Percentiles rank a stretch among this genome's conserved stretches.
phyloP scores from a whole-genome alignment of 37 sponge, comb jelly and placozoan species.

The Ianthella basta region DNA sequence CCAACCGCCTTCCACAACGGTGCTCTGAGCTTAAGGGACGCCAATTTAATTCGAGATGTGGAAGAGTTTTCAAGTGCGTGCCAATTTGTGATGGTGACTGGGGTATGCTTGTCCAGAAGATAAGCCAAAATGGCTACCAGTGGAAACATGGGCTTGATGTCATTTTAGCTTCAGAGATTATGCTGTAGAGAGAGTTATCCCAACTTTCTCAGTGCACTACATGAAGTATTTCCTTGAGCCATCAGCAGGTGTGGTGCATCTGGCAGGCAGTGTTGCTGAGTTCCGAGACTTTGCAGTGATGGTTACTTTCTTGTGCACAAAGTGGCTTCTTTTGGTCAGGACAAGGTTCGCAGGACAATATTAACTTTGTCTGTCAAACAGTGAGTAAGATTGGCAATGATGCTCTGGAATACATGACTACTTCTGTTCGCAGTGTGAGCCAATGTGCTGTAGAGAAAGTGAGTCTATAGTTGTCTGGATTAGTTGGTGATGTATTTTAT shows the following conservation, averaged over 20 bases:
- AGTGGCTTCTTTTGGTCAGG: conserved; percentile 16
- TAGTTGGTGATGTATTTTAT: too few species aligned
- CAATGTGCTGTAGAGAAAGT: too few species aligned
- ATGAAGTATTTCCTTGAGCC: conserved; percentile 48
- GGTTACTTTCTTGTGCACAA: conserved; percentile 44
- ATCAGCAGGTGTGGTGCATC: conserved; percentile 62
- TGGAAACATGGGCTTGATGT: conserved; percentile 62
- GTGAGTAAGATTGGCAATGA: too few species aligned
- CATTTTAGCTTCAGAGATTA: conserved; percentile 95
- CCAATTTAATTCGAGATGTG: not conserved
- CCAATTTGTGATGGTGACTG: conserved; percentile 81
- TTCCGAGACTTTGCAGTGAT: conserved; percentile 72
- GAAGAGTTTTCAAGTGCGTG: not conserved
- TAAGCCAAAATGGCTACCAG: not conserved
- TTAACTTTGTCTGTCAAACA: conserved; percentile 21
- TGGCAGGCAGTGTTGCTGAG: conserved; percentile 79
- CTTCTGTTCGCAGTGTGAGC: too few species aligned
- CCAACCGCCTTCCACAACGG: conserved; percentile 67
- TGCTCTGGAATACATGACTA: too few species aligned
- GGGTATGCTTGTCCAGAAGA: conserved; percentile 24
- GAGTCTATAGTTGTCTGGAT: too few species aligned
- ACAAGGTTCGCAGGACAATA: conserved; percentile 14
- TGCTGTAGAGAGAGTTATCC: conserved; percentile 71
- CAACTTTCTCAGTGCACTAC: conserved; percentile 61
- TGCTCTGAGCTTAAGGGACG: too few species aligned